Conservation (phyloP, 2,888 invertebrate genomes). For the Dasypogon diadema region DNA sequence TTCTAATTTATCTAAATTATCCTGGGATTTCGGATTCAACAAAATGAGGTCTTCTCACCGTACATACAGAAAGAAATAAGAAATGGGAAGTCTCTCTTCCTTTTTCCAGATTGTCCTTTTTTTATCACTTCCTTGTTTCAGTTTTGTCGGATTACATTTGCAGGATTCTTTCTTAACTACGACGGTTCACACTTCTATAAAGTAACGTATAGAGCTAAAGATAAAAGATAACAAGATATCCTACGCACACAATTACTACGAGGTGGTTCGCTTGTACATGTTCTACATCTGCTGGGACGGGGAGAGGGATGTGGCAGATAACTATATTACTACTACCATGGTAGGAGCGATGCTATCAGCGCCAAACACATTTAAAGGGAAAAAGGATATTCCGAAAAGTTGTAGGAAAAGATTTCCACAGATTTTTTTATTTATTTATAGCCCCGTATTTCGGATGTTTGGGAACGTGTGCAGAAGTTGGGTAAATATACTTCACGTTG, state of each 20-base stretch:
- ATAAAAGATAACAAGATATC: constrained; percentile 42
- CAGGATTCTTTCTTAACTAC: constrained; percentile 39
- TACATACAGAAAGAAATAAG: constrained; percentile 2
- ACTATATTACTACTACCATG: constrained; percentile 50
- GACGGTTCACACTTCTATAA: constrained; percentile 15
- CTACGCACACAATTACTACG: constrained; percentile 19
- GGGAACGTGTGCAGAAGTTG: constrained; percentile 42
- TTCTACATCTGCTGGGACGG: background rate
- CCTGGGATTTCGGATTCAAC: constrained; percentile 56
- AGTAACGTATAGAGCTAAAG: constrained; percentile 18
- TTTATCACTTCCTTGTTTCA: constrained; percentile 29
- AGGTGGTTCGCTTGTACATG: background rate
- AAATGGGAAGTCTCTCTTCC: background rate
- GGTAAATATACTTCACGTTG: constrained; percentile 37
- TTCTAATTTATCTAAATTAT: constrained; percentile 57
- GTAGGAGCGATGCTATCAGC: constrained; percentile 16
- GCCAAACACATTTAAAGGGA: constrained; percentile 36
- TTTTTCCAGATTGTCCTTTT: constrained; percentile 11
- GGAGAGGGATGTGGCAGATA: constrained; percentile 4
- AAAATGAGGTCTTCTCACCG: constrained; percentile 50
- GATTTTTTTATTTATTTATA: constrained; percentile 55
- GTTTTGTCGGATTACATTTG: constrained; percentile 42
- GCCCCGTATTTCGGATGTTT: constrained; percentile 29
- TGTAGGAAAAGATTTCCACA: constrained; percentile 54
- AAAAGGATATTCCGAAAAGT: constrained; percentile 50